Evolutionary conservation across 2,113 vertebrate genomes (phyloP), one percentile per base, ranked within the genome.

Genomic region (Picathartes gymnocephalus): DNA sequence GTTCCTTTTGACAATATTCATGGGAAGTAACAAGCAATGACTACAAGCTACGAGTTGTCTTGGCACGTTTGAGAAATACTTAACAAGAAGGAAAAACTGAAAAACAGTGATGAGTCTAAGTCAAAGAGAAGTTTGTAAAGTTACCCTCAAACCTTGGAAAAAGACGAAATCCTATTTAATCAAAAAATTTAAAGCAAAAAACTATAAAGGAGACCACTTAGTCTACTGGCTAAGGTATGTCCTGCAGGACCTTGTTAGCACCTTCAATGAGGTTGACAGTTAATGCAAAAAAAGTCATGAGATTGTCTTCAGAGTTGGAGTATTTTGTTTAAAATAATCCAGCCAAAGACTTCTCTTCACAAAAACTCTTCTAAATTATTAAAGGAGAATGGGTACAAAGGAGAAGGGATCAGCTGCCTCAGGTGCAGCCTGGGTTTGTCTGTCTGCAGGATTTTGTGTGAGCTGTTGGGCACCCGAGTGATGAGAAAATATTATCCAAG

Each of bases 11-110:
- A 31, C 40, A 90, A 33, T 1, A 73, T 25, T 24, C 42, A 40
- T 2, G 15, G 65, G 42, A 83, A 68, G 23, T 6, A 71, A 33
- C 17, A 81, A 61, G 47, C 24, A 83, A 15, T 23, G 45, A 39
- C 33, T 33, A 47, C 35, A 25, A 33, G 8, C n/a, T 33, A 7
- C 0, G 0, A 51, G n/a, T 48, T 7, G 0, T 13, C 8, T 42
- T 40, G 35, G 51, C 18, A 31, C 6, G 14, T 30, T 16, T 50
- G 37, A 31, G 28, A 74, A 83, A 83, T 30, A 69, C 51, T 30
- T 53, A 61, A 61, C 24, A 13, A 19, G 86, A 83, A 73, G 13
- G 13, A 77, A 31, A 22, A 58, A 40, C 19, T 15, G 28, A 54
- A 82, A 65, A 22, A 21, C 5, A 30, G 1, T 5, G 7, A 2